Evolutionary conservation across 2,797 vertebrate species (phyloP), one percentile per base, ranked within the genome.

Genomic region (Protosalanx chinensis): DNA sequence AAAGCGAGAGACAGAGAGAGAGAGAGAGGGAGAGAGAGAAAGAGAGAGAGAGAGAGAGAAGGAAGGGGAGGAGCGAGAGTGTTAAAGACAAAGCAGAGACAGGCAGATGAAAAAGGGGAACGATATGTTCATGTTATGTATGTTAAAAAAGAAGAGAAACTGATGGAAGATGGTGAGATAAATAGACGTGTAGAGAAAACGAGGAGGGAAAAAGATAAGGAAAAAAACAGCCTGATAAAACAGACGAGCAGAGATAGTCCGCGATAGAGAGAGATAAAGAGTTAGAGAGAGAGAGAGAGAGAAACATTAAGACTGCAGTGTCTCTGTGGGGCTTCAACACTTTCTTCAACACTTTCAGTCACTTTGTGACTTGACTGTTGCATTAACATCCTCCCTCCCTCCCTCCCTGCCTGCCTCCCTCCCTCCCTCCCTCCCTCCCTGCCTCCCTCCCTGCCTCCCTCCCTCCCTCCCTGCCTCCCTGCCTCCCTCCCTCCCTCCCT

Each of bases 361-460:
- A 23, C 23, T 66, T 37, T 77, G 74, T 81, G 71, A 33, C 61
- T 75, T 57, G 70, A 77, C 80, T 70, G 73, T 76, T 73, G 75
- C 73, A 82, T 81, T 70, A 69, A 67, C 71, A 53, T 18, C 12
- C 64, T n/a, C n/a, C n/a, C n/a, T n/a, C n/a, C n/a, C n/a, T n/a
- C n/a, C n/a, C n/a, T n/a, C n/a, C n/a, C n/a, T n/a, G n/a, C n/a
- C n/a, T n/a, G n/a, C n/a, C n/a, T n/a, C n/a, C n/a, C n/a, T n/a
- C n/a, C n/a, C n/a, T n/a, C n/a, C n/a, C n/a, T n/a, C n/a, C n/a
- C n/a, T n/a, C n/a, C n/a, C n/a, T n/a, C n/a, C n/a, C n/a, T n/a
- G n/a, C n/a, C n/a, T n/a, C n/a, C n/a, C n/a, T n/a, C n/a, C n/a
- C n/a, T n/a, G n/a, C n/a, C n/a, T n/a, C n/a, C n/a, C n/a, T n/a